A percentile compares a stretch with the other conserved stretches of the same genome.
Conservation (phyloP, 2,888 invertebrate genomes). For the Colostygia pectinataria region DNA sequence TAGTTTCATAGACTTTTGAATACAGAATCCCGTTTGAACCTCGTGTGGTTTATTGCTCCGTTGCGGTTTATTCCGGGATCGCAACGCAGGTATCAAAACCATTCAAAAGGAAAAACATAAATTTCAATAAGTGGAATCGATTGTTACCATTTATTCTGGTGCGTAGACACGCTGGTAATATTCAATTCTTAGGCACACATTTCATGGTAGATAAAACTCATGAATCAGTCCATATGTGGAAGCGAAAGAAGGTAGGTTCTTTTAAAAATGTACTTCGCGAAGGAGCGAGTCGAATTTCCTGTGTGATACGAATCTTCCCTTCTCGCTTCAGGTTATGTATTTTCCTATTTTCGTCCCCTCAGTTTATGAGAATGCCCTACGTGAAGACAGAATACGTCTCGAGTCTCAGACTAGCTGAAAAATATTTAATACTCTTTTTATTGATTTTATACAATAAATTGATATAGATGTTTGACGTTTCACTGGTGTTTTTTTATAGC, state of each 20-base stretch:
- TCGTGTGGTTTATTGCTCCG: too few relatives aligned
- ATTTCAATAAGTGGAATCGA: constrained; percentile 36
- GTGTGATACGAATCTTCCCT: constrained; percentile 81
- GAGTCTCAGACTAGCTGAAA: constrained; percentile 11
- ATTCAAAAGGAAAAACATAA: constrained; percentile 26
- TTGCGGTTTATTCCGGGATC: constrained; percentile 6
- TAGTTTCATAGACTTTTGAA: too few relatives aligned
- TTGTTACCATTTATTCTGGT: constrained; percentile 60
- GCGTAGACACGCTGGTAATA: constrained; percentile 63
- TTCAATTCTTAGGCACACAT: constrained; percentile 76
- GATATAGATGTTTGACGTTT: too few relatives aligned
- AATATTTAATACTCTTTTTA: constrained; percentile 11
- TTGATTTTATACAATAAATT: too few relatives aligned
- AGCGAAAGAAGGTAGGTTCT: constrained; percentile 67
- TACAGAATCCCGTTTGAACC: constrained; percentile 3
- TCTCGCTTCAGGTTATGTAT: constrained; percentile 82
- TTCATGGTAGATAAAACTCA: constrained; percentile 81
- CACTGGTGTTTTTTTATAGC: too few relatives aligned
- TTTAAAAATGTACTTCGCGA: constrained; percentile 69
- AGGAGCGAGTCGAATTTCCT: constrained; percentile 78
- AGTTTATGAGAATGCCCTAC: constrained; percentile 45
- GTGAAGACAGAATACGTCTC: constrained; percentile 39
- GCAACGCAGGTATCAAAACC: constrained; percentile 11
- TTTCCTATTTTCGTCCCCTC: constrained; percentile 75
- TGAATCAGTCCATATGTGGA: constrained; percentile 80